Percentiles rank a stretch among this genome's conserved stretches.
phyloP scores from a whole-genome alignment of 2,888 invertebrate genomes.

The Chorisops tibialis region DNA sequence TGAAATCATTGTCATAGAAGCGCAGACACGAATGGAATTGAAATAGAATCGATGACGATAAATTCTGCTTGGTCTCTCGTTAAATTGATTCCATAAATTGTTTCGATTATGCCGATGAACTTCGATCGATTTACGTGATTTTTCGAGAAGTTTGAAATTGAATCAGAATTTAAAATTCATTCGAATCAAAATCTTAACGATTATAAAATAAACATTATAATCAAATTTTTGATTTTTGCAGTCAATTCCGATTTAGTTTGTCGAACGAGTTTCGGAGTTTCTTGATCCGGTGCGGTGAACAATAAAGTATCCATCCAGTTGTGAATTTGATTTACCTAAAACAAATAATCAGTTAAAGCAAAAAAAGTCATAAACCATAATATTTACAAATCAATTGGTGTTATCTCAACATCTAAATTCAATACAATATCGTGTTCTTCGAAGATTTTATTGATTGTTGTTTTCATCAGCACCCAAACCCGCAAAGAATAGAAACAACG shows the following conservation, averaged over 20 bases:
- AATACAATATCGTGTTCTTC: slow-evolving; percentile 83
- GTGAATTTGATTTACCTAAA: slow-evolving; percentile 72
- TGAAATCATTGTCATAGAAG: slow-evolving; percentile 47
- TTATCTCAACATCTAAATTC: slow-evolving; percentile 70
- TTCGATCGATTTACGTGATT: slow-evolving; percentile 50
- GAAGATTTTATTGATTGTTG: slow-evolving; percentile 61
- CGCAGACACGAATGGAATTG: slow-evolving; percentile 56
- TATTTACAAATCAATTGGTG: slow-evolving; percentile 61
- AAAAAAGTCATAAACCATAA: background rate
- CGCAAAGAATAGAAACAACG: slow-evolving; percentile 78
- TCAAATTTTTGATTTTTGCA: slow-evolving; percentile 52
- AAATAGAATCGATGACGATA: slow-evolving; percentile 51
- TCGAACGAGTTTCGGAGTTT: slow-evolving; percentile 42
- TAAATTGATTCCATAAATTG: slow-evolving; percentile 46
- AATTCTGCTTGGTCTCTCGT: slow-evolving; percentile 41
- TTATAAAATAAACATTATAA: slow-evolving; percentile 53
- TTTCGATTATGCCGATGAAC: slow-evolving; percentile 43
- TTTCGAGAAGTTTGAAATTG: slow-evolving; percentile 51
- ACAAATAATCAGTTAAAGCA: no score
- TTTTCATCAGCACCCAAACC: slow-evolving; percentile 67
- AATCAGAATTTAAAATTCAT: background rate
- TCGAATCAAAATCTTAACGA: slow-evolving; percentile 19
- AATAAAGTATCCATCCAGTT: slow-evolving; percentile 68
- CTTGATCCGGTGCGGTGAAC: slow-evolving; percentile 51
- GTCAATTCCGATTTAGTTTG: slow-evolving; percentile 51